Evolutionary conservation across 2,888 invertebrate species (phyloP).

Genomic region (Polia nebulosa): DNA sequence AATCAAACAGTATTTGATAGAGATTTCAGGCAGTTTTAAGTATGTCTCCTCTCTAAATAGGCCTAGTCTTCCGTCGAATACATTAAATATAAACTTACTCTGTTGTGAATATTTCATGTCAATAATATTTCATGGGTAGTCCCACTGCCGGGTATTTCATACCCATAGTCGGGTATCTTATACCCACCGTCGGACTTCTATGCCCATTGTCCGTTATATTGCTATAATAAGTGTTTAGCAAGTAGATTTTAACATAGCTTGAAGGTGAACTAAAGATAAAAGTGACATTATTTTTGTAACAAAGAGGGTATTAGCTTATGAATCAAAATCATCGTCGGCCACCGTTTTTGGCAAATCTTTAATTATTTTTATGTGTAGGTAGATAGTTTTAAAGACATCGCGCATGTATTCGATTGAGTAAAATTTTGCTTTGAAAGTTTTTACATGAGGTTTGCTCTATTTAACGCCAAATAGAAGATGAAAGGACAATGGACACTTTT

Average conservation of each 20-base stretch:
- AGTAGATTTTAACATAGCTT: constrained; percentile 42
- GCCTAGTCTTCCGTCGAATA: constrained; percentile 58
- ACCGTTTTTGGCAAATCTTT: constrained; percentile 23
- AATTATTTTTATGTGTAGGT: constrained; percentile 6
- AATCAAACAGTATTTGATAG: too few species aligned
- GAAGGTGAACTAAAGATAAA: constrained; percentile 41
- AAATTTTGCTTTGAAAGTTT: neutral
- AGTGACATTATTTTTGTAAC: constrained; percentile 45
- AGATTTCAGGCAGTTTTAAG: too few species aligned
- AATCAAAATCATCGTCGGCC: constrained; percentile 19
- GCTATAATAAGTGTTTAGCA: constrained; percentile 34
- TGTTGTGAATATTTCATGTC: constrained; percentile 56
- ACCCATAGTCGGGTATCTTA: too few species aligned
- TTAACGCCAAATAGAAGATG: neutral
- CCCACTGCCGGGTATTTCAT: constrained; percentile 24
- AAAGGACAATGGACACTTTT: neutral
- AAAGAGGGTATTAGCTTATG: constrained; percentile 44
- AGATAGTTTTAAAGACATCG: neutral
- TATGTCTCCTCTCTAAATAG: constrained; percentile 31
- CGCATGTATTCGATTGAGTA: too few species aligned
- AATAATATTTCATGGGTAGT: constrained; percentile 31
- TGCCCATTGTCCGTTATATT: constrained; percentile 27
- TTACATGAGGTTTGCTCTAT: neutral
- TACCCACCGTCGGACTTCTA: constrained; percentile 27
- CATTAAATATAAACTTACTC: constrained; percentile 30